A percentile compares a stretch with the other conserved stretches of the same genome.
phyloP scores from a whole-genome alignment of 2,888 invertebrate genomes.

The Danaus chrysippus region DNA sequence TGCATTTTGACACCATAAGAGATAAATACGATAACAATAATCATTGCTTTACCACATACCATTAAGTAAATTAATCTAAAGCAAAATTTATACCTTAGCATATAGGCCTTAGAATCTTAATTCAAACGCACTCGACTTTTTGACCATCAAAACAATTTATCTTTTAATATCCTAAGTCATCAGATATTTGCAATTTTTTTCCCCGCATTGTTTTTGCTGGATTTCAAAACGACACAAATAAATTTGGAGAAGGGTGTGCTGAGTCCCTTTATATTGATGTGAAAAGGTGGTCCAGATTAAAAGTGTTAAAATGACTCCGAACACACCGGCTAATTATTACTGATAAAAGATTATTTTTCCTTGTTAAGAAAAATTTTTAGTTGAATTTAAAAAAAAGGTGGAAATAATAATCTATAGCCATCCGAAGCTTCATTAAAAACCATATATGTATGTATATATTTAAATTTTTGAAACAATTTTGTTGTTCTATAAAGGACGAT shows the following conservation, averaged over 20 bases:
- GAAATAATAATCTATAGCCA: too few relatives aligned
- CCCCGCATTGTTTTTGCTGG: slow-evolving; percentile 60
- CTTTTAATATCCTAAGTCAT: slow-evolving; percentile 63
- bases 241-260: slow-evolving; percentile 56
- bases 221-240: slow-evolving; percentile 69
- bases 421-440: too few relatives aligned
- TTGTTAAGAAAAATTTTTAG: too few relatives aligned
- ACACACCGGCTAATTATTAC: slow-evolving; percentile 31
- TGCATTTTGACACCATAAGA: slow-evolving; percentile 73
- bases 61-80: slow-evolving; percentile 5
- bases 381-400: too few relatives aligned
- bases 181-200: slow-evolving; percentile 68
- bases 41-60: slow-evolving; percentile 65
- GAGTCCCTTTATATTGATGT: slow-evolving; percentile 58
- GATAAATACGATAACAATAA: slow-evolving; percentile 71
- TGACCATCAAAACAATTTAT: slow-evolving; percentile 60
- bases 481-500: neutral
- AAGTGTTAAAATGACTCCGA: slow-evolving; percentile 52
- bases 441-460: too few relatives aligned
- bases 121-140: slow-evolving; percentile 25
- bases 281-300: slow-evolving; percentile 52
- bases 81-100: slow-evolving; percentile 36
- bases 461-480: too few relatives aligned
- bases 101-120: neutral
- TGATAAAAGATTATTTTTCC: too few relatives aligned